Conservation (phyloP, 2,797 vertebrate genomes). For the Pseudopleuronectes americanus region DNA sequence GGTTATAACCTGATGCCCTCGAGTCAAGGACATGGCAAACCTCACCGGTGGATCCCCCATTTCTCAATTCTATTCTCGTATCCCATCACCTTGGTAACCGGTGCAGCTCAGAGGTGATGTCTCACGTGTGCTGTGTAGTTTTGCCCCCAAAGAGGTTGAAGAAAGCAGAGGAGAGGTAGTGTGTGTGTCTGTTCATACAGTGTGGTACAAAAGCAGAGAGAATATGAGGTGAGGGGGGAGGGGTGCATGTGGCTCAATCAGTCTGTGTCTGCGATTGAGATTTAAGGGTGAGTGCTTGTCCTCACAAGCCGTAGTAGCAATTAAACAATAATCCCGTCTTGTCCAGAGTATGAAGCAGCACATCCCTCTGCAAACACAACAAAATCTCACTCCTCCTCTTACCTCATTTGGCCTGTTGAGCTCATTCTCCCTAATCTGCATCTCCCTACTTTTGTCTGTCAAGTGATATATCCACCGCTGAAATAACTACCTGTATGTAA, state of each 20-base stretch:
- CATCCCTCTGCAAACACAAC: slow-evolving; percentile 52
- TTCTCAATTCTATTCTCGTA: slow-evolving; percentile 29
- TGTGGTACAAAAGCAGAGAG: slow-evolving; percentile 18
- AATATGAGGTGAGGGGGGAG: slow-evolving; percentile 20
- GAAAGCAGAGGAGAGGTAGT: slow-evolving; percentile 41
- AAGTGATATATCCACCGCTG: slow-evolving; percentile 30
- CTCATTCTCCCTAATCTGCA: slow-evolving; percentile 39
- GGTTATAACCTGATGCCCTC: slow-evolving; percentile 37
- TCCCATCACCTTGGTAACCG: slow-evolving; percentile 77
- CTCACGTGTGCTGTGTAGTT: slow-evolving; percentile 23
- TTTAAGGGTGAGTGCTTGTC: slow-evolving; percentile 34
- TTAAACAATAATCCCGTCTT: slow-evolving; percentile 27
- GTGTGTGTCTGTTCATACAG: slow-evolving; percentile 27
- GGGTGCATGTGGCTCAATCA: slow-evolving; percentile 41
- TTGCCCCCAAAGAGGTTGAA: slow-evolving; percentile 16
- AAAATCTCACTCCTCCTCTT: slow-evolving; percentile 30
- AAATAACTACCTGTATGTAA: slow-evolving; percentile 43
- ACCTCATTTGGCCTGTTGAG: slow-evolving; percentile 17
- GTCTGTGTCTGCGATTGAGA: slow-evolving; percentile 17
- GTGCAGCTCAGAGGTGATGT: slow-evolving; percentile 61
- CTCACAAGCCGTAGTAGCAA: slow-evolving; percentile 21
- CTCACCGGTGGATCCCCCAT: not conserved
- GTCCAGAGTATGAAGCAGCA: slow-evolving; percentile 22
- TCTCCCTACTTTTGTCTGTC: slow-evolving; percentile 18
- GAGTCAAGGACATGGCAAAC: slow-evolving; percentile 47